Conservation (phyloP, 2,888 invertebrate species). For the Netelia melanura region DNA sequence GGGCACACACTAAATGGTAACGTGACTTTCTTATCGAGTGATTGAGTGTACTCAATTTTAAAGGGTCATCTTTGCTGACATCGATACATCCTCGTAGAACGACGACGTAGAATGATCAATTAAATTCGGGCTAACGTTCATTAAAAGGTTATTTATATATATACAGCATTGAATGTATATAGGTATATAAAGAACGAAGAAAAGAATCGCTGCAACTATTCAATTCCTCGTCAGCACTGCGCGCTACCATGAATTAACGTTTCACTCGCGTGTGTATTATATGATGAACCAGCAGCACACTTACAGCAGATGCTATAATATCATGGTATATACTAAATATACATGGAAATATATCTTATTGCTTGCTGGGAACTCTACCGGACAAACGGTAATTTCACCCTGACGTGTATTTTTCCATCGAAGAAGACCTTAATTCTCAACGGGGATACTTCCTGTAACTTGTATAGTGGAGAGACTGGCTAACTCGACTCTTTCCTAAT, state of each 20-base stretch:
- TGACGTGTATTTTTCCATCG: conserved; percentile 48
- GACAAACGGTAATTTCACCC: conserved; percentile 61
- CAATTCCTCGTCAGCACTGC: conserved; percentile 74
- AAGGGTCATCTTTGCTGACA: not conserved
- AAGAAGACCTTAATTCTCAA: conserved; percentile 41
- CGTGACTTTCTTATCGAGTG: conserved; percentile 41
- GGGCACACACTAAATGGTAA: conserved; percentile 34
- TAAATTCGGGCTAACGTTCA: too few relatives aligned
- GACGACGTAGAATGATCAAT: too few relatives aligned
- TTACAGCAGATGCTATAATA: conserved; percentile 4
- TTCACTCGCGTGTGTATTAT: conserved; percentile 56
- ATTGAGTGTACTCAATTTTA: conserved; percentile 30
- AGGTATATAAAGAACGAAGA: conserved; percentile 1
- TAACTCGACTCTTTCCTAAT: conserved; percentile 16
- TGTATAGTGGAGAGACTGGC: conserved; percentile 49
- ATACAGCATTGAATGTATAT: not conserved
- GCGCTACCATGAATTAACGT: conserved; percentile 71
- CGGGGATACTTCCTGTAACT: conserved; percentile 50
- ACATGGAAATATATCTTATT: not conserved
- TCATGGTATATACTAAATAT: not conserved
- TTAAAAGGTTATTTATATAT: conserved; percentile 9
- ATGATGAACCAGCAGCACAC: conserved; percentile 46
- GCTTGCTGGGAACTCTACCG: conserved; percentile 44
- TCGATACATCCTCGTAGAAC: not conserved
- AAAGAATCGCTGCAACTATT: conserved; percentile 74